phyloP scores from a whole-genome alignment of 2,113 vertebrate species.

The Percopsis transmontana region DNA sequence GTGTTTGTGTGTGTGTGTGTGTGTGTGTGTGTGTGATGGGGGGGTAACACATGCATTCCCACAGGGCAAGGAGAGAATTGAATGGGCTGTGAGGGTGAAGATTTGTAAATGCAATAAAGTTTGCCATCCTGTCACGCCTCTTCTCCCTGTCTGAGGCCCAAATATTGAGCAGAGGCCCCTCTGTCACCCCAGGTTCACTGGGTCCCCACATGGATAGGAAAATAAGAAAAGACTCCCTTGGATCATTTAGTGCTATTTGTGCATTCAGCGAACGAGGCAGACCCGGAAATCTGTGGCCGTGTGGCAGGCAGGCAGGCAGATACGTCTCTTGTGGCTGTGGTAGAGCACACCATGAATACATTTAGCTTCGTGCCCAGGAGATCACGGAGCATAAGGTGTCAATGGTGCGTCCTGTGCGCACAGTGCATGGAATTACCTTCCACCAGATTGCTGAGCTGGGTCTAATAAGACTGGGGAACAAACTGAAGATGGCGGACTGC shows the following conservation, averaged over 20 bases:
- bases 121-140: conserved; percentile 32
- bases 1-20: conserved; percentile 2
- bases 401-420: conserved; percentile 70
- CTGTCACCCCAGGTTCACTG: conserved; percentile 38
- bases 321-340: conserved; percentile 71
- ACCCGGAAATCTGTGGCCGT: conserved; percentile 70
- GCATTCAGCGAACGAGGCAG: conserved; percentile 70
- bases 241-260: conserved; percentile 75
- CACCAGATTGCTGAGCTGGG: conserved; percentile 70
- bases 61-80: conserved; percentile 32
- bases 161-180: conserved; percentile 10
- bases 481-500: conserved; percentile 57
- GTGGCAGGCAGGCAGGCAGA: conserved; percentile 55
- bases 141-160: conserved; percentile 38
- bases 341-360: conserved; percentile 79
- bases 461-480: conserved; percentile 68
- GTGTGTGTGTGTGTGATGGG: conserved; percentile 4
- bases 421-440: conserved; percentile 75
- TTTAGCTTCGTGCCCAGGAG: conserved; percentile 75
- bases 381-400: conserved; percentile 82
- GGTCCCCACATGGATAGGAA: conserved; percentile 42
- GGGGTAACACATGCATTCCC: conserved; percentile 61
- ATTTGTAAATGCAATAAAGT: conserved; percentile 57
- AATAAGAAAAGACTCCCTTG: conserved; percentile 60
- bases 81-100: conserved; percentile 33